These are phyloP conservation scores for Hyposoter dolosus DNA, from an alignment of 2,888 invertebrate species.

Conservation along the genomic window DNA sequence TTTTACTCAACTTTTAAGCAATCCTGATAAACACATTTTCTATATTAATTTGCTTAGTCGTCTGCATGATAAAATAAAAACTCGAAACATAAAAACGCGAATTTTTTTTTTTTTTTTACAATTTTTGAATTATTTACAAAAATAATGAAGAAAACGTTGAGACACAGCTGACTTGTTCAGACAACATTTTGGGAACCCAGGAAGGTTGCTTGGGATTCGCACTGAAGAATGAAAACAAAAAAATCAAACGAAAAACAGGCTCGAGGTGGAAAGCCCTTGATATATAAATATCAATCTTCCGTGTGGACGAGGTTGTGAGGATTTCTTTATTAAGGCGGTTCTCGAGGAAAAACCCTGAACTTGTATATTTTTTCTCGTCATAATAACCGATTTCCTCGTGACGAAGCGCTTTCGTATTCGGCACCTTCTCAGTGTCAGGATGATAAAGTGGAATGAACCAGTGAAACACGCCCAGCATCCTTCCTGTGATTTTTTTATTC, in stretches of 20 bases:
- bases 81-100: no score
- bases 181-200: no score
- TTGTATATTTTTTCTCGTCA: neutral
- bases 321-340: neutral
- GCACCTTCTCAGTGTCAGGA: conserved; percentile 40
- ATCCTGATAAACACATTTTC: neutral
- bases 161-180: no score
- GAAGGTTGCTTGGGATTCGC: neutral
- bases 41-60: no score
- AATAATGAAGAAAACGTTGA: neutral
- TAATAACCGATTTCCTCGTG: conserved; percentile 31
- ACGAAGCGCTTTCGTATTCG: conserved; percentile 30
- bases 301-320: neutral
- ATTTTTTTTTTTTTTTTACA: no score
- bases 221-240: neutral
- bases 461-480: conserved; percentile 29
- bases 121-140: neutral
- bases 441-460: conserved; percentile 52
- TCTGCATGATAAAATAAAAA: no score
- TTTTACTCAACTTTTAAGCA: neutral
- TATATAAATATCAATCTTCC: neutral
- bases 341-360: neutral
- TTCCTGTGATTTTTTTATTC: conserved; percentile 25
- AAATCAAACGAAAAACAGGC: neutral
- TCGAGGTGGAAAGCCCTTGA: neutral